These are phyloP conservation scores for Phyllotreta striolata DNA, from an alignment of 2,888 invertebrate genomes.

Conservation along the genomic window DNA sequence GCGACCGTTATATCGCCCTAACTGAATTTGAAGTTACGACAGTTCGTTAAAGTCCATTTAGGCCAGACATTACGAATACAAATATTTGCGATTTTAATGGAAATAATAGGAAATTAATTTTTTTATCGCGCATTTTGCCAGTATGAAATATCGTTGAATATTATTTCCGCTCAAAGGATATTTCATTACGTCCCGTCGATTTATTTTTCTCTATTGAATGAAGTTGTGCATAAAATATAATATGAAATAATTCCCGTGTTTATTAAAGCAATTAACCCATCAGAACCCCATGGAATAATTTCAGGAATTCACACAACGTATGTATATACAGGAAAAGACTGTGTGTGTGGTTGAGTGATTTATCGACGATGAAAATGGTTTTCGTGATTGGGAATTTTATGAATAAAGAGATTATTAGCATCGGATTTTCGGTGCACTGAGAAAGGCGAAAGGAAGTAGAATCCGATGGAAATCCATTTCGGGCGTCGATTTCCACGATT, in stretches of 20 bases:
- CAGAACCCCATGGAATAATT: constrained; percentile 12
- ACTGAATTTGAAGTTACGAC: constrained; percentile 8
- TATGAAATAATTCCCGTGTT: neutral
- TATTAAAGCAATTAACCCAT: too few relatives aligned
- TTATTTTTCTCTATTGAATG: neutral
- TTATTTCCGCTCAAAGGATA: neutral
- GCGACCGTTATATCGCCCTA: constrained; percentile 5
- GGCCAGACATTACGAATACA: too few relatives aligned
- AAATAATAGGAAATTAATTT: too few relatives aligned
- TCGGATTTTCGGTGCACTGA: constrained; percentile 19
- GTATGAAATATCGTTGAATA: neutral
- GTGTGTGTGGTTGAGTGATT: constrained; percentile 32
- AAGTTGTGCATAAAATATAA: constrained; percentile 2
- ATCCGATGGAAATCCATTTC: neutral
- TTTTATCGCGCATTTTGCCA: too few relatives aligned
- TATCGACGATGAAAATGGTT: constrained; percentile 30
- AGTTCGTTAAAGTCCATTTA: too few relatives aligned
- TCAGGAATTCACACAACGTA: constrained; percentile 30
- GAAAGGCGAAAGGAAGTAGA: constrained; percentile 17
- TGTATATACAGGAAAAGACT: constrained; percentile 34
- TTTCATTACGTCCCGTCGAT: neutral
- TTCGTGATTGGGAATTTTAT: constrained; percentile 28
- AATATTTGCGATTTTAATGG: too few relatives aligned
- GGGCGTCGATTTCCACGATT: too few relatives aligned
- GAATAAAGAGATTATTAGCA: constrained; percentile 27